Conservation (phyloP, 2,888 invertebrate species). For the Anthophora plumipes region DNA sequence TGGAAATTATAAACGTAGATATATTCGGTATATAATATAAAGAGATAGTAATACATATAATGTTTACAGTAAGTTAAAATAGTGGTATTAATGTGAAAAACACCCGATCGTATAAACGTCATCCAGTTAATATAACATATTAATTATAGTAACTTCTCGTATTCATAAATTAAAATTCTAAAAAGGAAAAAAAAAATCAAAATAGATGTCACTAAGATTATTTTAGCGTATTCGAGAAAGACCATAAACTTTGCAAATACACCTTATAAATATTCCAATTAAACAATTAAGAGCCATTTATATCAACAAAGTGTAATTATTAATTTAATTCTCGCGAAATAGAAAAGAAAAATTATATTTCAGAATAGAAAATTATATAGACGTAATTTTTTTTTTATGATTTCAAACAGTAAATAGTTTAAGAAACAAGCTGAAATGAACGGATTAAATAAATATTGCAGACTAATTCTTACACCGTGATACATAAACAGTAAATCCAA, state of each 20-base stretch:
- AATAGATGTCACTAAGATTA: constrained; percentile 10
- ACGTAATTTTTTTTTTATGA: too few relatives aligned
- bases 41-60: constrained; percentile 14
- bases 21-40: constrained; percentile 43
- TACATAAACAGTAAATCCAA: too few relatives aligned
- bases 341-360: background rate
- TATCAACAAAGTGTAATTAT: constrained; percentile 13
- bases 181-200: constrained; percentile 55
- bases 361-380: too few relatives aligned
- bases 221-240: constrained; percentile 1
- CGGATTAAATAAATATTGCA: too few relatives aligned
- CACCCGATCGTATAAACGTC: constrained; percentile 14
- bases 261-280: constrained; percentile 21
- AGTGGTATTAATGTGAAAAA: constrained; percentile 34
- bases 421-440: too few relatives aligned
- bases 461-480: too few relatives aligned
- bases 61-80: constrained; percentile 25
- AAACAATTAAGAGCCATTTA: constrained; percentile 15
- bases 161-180: constrained; percentile 30
- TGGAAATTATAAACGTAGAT: constrained; percentile 38
- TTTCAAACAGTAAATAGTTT: too few relatives aligned
- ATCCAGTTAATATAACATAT: constrained; percentile 21
- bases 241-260: constrained; percentile 22
- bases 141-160: constrained; percentile 23
- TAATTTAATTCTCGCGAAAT: constrained; percentile 28